Percentiles rank a stretch among this genome's conserved stretches.
These are phyloP conservation scores for Nematostella vectensis DNA, from an alignment of 92 coral and sea anemone species.

Conservation along the genomic window DNA sequence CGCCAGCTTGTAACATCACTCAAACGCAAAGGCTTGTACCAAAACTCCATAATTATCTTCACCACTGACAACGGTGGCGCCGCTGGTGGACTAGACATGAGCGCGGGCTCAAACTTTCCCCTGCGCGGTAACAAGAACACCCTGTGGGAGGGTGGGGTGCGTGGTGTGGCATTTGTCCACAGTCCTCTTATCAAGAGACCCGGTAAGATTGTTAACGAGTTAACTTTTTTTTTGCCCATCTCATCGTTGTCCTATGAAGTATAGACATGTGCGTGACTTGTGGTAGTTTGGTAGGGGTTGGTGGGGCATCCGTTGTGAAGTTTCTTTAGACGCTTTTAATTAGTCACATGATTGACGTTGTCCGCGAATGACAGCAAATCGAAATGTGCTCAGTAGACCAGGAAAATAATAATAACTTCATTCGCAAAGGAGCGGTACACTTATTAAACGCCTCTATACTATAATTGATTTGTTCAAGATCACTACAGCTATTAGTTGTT, in stretches of 20 bases:
- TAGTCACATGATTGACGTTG: no score
- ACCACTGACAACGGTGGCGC: constrained; percentile 99
- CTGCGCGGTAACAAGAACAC: constrained; percentile 94
- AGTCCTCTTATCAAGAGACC: constrained; percentile 82
- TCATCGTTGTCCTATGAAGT: neutral
- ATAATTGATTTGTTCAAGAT: no score
- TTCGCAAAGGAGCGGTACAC: no score
- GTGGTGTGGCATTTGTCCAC: constrained; percentile 94
- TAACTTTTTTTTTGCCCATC: neutral
- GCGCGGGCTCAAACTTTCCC: constrained; percentile 98
- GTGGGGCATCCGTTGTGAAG: no score
- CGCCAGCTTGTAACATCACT: constrained; percentile 69
- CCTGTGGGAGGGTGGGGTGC: constrained; percentile 99
- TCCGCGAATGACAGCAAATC: no score
- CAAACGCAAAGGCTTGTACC: constrained; percentile 74
- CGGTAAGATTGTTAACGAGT: constrained; percentile 31
- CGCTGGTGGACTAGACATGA: constrained; percentile 93
- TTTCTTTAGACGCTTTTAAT: no score
- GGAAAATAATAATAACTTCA: no score
- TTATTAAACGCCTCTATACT: no score
- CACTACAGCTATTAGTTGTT: no score
- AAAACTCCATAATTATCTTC: constrained; percentile 81
- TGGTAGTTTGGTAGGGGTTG: no score
- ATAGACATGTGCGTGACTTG: neutral
- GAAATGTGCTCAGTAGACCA: no score